Evolutionary conservation across 2,797 vertebrate species (phyloP).

Genomic region (Ptychadena robeensis): DNA sequence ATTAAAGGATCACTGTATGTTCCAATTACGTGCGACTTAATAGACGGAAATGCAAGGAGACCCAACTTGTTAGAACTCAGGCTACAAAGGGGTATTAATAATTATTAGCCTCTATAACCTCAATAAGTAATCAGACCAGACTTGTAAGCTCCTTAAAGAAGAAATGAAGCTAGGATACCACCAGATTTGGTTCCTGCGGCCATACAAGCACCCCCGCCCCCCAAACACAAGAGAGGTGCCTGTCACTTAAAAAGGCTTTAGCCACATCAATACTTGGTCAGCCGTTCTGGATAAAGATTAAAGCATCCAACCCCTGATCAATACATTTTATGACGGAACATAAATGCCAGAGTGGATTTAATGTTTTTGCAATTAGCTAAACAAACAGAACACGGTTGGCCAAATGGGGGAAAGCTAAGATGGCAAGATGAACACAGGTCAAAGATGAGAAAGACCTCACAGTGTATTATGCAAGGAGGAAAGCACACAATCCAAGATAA

Average conservation of each 20-base stretch:
- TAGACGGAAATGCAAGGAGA: constrained; percentile 36
- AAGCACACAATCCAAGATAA: constrained; percentile 52
- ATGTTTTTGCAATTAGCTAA: not conserved
- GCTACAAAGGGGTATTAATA: constrained; percentile 1
- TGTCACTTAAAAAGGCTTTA: not conserved
- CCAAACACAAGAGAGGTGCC: not conserved
- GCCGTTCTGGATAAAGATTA: not conserved
- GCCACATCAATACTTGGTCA: not conserved
- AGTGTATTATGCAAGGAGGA: constrained; percentile 43
- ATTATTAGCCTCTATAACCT: constrained; percentile 7
- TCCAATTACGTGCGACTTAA: constrained; percentile 47
- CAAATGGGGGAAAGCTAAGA: not conserved
- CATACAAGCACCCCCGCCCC: not conserved
- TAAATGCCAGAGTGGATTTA: constrained; percentile 2
- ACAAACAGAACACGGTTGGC: constrained; percentile 1
- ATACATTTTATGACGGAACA: not conserved
- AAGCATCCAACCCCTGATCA: constrained; percentile 5
- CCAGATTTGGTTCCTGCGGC: not conserved
- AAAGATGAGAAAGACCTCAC: constrained; percentile 31
- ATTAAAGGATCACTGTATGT: constrained; percentile 56
- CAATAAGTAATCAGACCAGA: not conserved
- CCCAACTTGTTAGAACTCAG: constrained; percentile 34
- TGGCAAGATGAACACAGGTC: constrained; percentile 16
- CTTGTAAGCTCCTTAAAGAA: not conserved
- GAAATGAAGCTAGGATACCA: not conserved